Percentiles rank a stretch among this genome's conserved stretches.
Conservation (phyloP, 53 echinoderm and acorn worm genomes). For the Holothuria scabra region DNA sequence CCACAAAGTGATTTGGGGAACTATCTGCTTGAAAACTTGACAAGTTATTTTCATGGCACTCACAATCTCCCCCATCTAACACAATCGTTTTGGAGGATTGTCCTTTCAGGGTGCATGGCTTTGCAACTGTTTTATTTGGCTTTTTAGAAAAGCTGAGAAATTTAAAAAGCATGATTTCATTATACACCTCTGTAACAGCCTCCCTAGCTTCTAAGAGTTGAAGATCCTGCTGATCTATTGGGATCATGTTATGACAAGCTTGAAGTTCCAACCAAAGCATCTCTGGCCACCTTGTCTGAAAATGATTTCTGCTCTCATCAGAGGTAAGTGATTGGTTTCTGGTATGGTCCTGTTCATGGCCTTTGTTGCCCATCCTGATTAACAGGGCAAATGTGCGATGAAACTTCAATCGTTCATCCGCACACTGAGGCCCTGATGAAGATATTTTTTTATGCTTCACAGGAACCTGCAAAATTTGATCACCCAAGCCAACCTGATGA, state of each 20-base stretch:
- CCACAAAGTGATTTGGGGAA: no score
- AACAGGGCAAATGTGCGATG: slow-evolving; percentile 88
- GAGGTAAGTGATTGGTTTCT: slow-evolving; percentile 12
- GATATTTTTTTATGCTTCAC: slow-evolving; percentile 13
- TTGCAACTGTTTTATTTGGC: not conserved
- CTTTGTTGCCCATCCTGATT: slow-evolving; percentile 67
- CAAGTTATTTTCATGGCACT: no score
- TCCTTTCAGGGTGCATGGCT: slow-evolving; percentile 16
- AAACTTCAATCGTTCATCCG: slow-evolving; percentile 74
- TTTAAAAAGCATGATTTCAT: slow-evolving; percentile 73
- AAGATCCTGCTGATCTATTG: slow-evolving; percentile 78
- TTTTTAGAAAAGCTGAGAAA: slow-evolving; percentile 35
- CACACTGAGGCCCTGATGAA: not conserved
- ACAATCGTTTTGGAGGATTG: no score
- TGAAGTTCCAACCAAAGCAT: slow-evolving; percentile 90
- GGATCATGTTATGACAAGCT: slow-evolving; percentile 72
- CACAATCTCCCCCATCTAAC: no score
- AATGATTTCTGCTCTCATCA: slow-evolving; percentile 20
- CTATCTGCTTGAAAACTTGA: no score
- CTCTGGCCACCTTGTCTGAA: slow-evolving; percentile 80
- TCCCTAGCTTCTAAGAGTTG: slow-evolving; percentile 67
- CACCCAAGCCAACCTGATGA: slow-evolving; percentile 5
- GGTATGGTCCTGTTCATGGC: slow-evolving; percentile 64
- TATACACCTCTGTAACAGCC: slow-evolving; percentile 58
- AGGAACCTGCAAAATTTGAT: not conserved